Evolutionary conservation across 2,888 invertebrate species (phyloP), one percentile per base, ranked within the genome.

Genomic region (Meteorus cinctellus): DNA sequence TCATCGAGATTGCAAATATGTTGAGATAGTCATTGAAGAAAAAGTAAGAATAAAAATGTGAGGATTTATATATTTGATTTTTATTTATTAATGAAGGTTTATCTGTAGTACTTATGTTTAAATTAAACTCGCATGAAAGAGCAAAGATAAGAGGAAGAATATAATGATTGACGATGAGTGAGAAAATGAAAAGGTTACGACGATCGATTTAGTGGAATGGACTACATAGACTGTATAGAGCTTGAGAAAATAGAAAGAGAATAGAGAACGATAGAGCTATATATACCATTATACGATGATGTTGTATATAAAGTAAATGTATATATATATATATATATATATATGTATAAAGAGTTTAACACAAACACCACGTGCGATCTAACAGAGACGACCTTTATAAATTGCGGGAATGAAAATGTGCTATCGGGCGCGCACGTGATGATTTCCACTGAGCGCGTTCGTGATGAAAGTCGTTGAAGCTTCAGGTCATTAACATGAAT

Each of bases 191-290:
- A 63, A 77, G 19, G 51, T 62, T 60, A 72, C 24, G 65, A 72
- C 29, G 45, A 62, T 72, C 36, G 62, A 62, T 62, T 62, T 29
- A 60, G 63, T 36, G 51, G 41, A 55, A 62, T 51, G 34, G 66
- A 73, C 31, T 65, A 66, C n/a, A 55, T 65, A 36, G 65, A n/a
- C 19, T 65, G 3, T 63, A n/a, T 5, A 19, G 24, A 19, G 55
- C 55, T 51, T 34, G 65, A 51, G 31, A 67, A 76, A 66, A 73
- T 65, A 60, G 71, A 48, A 74, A 62, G 77, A 79, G 76, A 78
- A 74, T 75, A 76, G 67, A 62, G 41, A 51, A 36, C 41, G 41
- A 41, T 41, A 41, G 41, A 41, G 41, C 41, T 41, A 41, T 41
- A 41, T 12, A 41, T 41, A 41, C 41, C 41, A 60, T 36, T 55